phyloP scores from a whole-genome alignment of 2,797 vertebrate species.

The Poeciliopsis paucimaculata region DNA sequence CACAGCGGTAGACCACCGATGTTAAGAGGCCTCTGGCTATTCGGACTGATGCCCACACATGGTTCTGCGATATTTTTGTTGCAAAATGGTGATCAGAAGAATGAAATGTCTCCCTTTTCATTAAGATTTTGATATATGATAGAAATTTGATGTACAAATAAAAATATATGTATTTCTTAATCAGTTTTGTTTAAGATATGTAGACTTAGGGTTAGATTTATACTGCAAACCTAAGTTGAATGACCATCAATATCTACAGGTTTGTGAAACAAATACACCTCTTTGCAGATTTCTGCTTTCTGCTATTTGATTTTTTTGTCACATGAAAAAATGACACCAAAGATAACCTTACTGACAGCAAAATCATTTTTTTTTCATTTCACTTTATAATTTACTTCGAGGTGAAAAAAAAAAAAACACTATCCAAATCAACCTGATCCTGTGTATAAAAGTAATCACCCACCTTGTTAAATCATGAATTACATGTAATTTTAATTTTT shows the following conservation, averaged over 20 bases:
- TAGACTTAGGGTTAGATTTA: not conserved
- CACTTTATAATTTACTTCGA: not conserved
- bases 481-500: not conserved
- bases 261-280: not conserved
- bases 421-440: not conserved
- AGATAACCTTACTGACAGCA: not conserved
- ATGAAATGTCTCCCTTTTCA: not conserved
- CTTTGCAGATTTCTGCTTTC: not conserved
- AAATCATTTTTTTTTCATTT: not conserved
- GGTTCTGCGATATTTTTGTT: not conserved
- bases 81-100: constrained; percentile 14
- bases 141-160: not conserved
- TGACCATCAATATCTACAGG: not conserved
- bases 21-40: constrained; percentile 53
- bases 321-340: not conserved
- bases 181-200: not conserved
- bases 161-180: not conserved
- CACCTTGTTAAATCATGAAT: not conserved
- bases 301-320: not conserved
- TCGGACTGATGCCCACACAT: constrained; percentile 24
- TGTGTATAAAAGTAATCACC: not conserved
- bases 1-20: constrained; percentile 29
- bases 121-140: not conserved
- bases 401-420: not conserved
- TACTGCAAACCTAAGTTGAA: not conserved